Conservation (phyloP, 2,797 vertebrate genomes). For the Ciconia nigra region DNA sequence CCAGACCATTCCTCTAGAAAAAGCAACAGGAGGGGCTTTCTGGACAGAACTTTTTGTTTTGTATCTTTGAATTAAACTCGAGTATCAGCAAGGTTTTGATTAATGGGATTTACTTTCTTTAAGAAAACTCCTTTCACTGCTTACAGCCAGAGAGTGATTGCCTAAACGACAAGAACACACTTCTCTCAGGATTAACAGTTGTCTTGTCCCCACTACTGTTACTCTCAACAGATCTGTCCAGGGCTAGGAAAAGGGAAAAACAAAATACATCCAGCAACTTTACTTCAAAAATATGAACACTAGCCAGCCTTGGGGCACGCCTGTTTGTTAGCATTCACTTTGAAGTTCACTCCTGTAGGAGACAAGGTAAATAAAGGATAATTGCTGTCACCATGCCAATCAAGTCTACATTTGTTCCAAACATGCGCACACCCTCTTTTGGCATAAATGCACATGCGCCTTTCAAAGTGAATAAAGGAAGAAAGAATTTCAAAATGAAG, state of each 20-base stretch:
- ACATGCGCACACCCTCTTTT: no score
- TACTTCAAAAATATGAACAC: background rate
- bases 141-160: background rate
- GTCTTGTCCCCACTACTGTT: background rate
- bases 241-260: background rate
- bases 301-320: background rate
- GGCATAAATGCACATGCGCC: background rate
- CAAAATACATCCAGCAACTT: background rate
- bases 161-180: accelerated
- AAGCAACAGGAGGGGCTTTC: background rate
- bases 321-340: background rate
- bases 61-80: background rate
- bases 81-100: background rate
- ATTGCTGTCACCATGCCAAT: background rate
- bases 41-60: background rate
- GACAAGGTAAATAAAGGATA: no score
- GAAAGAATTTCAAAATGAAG: background rate
- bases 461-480: background rate
- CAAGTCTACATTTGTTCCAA: background rate
- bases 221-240: background rate
- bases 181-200: background rate
- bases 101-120: background rate
- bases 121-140: background rate
- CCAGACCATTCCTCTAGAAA: background rate
- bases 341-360: background rate